These are phyloP conservation scores for Diarsia brunnea DNA, from an alignment of 2,888 invertebrate genomes.

Conservation along the genomic window DNA sequence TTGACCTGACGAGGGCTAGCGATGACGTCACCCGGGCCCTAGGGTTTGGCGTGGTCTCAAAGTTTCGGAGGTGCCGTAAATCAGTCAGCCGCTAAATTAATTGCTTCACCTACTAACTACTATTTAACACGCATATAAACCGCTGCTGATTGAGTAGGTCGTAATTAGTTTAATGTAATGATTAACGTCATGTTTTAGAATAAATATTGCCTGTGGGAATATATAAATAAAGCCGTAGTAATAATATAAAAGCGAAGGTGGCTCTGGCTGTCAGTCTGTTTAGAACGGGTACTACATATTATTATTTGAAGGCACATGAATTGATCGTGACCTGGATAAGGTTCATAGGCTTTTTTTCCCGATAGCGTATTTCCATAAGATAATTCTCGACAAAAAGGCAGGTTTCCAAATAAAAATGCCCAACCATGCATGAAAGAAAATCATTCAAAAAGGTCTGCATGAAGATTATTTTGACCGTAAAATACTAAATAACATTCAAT, in stretches of 20 bases:
- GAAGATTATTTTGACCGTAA: background rate
- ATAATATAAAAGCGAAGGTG: background rate
- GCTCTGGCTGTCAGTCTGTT: background rate
- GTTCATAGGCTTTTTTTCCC: background rate
- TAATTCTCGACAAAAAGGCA: background rate
- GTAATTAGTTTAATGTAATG: conserved; percentile 42
- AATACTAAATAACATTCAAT: background rate
- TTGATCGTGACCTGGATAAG: background rate
- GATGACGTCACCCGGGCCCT: conserved; percentile 46
- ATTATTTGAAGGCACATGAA: background rate
- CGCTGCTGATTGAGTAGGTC: conserved; percentile 39
- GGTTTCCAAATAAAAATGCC: background rate
- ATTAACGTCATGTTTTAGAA: conserved; percentile 5
- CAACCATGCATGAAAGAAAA: background rate
- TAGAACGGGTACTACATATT: background rate
- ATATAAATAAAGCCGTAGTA: background rate
- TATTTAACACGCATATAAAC: conserved; percentile 62
- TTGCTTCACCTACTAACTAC: conserved; percentile 54
- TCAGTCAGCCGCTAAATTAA: conserved; percentile 65
- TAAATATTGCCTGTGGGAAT: conserved; percentile 10
- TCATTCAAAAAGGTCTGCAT: background rate
- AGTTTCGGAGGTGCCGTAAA: conserved; percentile 60
- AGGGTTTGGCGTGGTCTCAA: conserved; percentile 53
- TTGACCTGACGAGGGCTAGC: conserved; percentile 30
- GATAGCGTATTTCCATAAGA: no score